A percentile compares a stretch with the other conserved stretches of the same genome.
phyloP scores from a whole-genome alignment of 2,113 vertebrate genomes.

The Ariopsis seemanni region DNA sequence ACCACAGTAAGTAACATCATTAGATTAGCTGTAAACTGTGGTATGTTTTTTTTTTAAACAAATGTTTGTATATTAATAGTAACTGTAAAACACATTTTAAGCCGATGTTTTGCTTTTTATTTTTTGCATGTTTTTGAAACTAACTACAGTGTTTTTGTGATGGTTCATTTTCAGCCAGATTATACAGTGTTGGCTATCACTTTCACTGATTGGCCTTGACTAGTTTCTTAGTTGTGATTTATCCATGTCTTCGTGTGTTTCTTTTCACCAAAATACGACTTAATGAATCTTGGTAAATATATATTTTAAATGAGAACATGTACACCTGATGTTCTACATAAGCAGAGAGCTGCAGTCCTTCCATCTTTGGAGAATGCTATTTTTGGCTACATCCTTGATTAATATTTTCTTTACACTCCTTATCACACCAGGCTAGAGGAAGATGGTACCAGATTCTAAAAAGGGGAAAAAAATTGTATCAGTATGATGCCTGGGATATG shows the following conservation, averaged over 20 bases:
- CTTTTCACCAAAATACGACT: not conserved
- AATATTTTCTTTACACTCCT: not conserved
- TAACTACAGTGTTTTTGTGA: slow-evolving; percentile 20
- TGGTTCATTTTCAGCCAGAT: not conserved
- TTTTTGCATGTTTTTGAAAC: slow-evolving; percentile 40
- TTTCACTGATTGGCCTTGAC: slow-evolving; percentile 13
- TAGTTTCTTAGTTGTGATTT: slow-evolving; percentile 15
- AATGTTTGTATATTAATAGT: slow-evolving; percentile 41
- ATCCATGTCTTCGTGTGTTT: slow-evolving; percentile 9
- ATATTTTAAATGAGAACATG: slow-evolving; percentile 10
- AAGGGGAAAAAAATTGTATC: not conserved
- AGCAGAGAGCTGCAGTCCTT: slow-evolving; percentile 11
- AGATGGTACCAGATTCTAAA: not conserved
- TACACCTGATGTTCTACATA: slow-evolving; percentile 3
- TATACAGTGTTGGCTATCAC: not conserved
- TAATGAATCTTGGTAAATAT: slow-evolving; percentile 21
- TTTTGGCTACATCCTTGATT: slow-evolving; percentile 36
- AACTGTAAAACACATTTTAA: slow-evolving; percentile 9
- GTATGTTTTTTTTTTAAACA: slow-evolving; percentile 35
- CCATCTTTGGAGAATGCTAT: slow-evolving; percentile 37
- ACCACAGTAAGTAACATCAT: slow-evolving; percentile 53
- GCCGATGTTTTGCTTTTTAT: slow-evolving; percentile 11
- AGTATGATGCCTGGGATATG: not conserved
- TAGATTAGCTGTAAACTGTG: slow-evolving; percentile 45
- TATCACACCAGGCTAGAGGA: slow-evolving; percentile 10